Conservation (phyloP, 2,113 vertebrate species). For the Petrocephalus zakoni region DNA sequence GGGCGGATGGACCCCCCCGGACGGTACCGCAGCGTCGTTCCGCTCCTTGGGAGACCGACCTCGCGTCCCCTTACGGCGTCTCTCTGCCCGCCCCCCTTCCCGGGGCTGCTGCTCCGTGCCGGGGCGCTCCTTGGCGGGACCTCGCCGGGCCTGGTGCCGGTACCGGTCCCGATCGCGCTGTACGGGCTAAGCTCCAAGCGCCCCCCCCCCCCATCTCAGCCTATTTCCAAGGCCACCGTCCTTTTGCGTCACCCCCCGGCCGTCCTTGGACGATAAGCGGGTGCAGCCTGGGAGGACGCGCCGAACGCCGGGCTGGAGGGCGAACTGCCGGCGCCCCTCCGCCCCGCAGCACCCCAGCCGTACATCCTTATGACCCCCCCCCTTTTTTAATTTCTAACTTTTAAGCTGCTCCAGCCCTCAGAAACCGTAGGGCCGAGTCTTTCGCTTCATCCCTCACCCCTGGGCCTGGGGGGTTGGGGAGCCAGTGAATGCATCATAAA, state of each 20-base stretch:
- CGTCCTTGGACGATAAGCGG: conserved; percentile 1
- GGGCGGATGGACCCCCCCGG: no score
- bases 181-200: not conserved
- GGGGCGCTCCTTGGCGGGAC: not conserved
- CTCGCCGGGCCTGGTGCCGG: not conserved
- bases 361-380: not conserved
- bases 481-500: not conserved
- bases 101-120: no score
- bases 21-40: no score
- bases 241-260: not conserved
- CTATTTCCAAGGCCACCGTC: not conserved
- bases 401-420: not conserved
- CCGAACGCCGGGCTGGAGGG: not conserved
- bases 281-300: not conserved
- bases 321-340: not conserved
- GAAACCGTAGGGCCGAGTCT: not conserved
- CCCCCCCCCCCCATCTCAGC: not conserved
- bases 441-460: not conserved
- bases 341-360: not conserved
- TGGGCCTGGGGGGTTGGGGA: not conserved
- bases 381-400: not conserved
- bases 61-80: no score
- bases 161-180: not conserved
- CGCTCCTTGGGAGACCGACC: no score
- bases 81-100: no score